phyloP scores from a whole-genome alignment of 2,888 invertebrate genomes.

The Cordilura impudica region DNA sequence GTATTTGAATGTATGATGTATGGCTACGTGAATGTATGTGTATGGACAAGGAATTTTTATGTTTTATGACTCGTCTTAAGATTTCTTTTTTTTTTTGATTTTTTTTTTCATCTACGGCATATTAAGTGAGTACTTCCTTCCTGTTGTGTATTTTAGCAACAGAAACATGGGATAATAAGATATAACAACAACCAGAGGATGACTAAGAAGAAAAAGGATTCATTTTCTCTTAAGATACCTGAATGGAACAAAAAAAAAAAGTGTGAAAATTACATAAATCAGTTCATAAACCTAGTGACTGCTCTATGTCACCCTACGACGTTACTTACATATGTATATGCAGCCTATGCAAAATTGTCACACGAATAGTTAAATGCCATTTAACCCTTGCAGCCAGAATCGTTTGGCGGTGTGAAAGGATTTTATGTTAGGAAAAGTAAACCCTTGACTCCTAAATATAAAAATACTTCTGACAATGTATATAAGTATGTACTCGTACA shows the following conservation, averaged over 20 bases:
- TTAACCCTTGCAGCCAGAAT: slow-evolving; percentile 20
- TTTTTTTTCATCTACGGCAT: slow-evolving; percentile 66
- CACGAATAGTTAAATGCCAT: not conserved
- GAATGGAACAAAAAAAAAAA: slow-evolving; percentile 4
- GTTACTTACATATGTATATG: not conserved
- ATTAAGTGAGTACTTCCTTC: slow-evolving; percentile 65
- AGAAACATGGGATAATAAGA: slow-evolving; percentile 30
- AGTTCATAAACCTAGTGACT: slow-evolving; percentile 53
- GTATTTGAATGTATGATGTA: not conserved
- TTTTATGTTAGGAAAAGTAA: not conserved
- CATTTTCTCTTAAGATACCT: too few species aligned
- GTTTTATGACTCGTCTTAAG: slow-evolving; percentile 31
- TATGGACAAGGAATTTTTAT: slow-evolving; percentile 18
- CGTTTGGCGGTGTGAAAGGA: too few species aligned
- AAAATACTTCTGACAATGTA: slow-evolving; percentile 27
- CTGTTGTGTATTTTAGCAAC: slow-evolving; percentile 30
- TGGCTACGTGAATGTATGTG: not conserved
- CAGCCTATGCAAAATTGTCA: slow-evolving; percentile 39
- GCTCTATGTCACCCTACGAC: not conserved
- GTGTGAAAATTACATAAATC: slow-evolving; percentile 56
- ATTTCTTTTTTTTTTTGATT: slow-evolving; percentile 16
- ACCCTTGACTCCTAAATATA: slow-evolving; percentile 31
- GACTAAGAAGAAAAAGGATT: too few species aligned
- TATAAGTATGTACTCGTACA: not conserved
- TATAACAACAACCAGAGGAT: slow-evolving; percentile 23